Evolutionary conservation across 2,113 vertebrate species (phyloP), one percentile per base, ranked within the genome.

Genomic region (Alaudala cheleensis): DNA sequence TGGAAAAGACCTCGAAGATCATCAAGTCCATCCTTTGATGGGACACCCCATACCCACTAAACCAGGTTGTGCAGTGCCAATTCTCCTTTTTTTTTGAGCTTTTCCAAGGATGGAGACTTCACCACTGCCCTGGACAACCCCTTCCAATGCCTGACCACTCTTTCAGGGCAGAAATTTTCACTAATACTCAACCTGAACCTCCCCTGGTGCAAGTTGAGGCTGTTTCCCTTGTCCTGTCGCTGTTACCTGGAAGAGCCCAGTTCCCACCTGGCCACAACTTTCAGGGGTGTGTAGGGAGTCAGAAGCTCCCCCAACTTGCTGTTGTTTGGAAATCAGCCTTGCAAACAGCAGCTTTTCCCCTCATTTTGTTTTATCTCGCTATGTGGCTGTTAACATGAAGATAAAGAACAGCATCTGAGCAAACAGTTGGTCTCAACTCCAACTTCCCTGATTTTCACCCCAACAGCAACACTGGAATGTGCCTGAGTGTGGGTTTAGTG

Each of bases 1-100:
- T 61, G 61, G 39, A 34, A n/a, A 67, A 67, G 11, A 26, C 39
- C 54, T 76, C 9, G 0, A 26, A 67, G n/a, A 22, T 21, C 61
- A 34, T 22, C 29, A 21, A 4, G 24, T 26, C 47, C 47, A 18
- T 22, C 29, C 9, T 40, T 50, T 18, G 31, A 10, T 24, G 13
- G 24, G 39, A 29, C 23, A 66, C 13, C 29, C 49, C 60, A 5
- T 2, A 5, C 14, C 23, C 47, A 7, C 64, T 28, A 3, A 33
- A n/a, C n/a, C 67, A 4, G 3, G 4, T 3, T 1, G 0, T 17
- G 28, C 49, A n/a, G 47, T 18, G 74, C 56, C 50, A 66, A 6
- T 1, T 24, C 19, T 45, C 33, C n/a, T 45, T 31, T 37, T 37
- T 37, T 37, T n/a, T 24, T 18, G 61, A 18, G 22, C 70, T 40